These are phyloP conservation scores for Scolanthus callimorphus DNA, from an alignment of 92 coral and sea anemone species.

Conservation along the genomic window DNA sequence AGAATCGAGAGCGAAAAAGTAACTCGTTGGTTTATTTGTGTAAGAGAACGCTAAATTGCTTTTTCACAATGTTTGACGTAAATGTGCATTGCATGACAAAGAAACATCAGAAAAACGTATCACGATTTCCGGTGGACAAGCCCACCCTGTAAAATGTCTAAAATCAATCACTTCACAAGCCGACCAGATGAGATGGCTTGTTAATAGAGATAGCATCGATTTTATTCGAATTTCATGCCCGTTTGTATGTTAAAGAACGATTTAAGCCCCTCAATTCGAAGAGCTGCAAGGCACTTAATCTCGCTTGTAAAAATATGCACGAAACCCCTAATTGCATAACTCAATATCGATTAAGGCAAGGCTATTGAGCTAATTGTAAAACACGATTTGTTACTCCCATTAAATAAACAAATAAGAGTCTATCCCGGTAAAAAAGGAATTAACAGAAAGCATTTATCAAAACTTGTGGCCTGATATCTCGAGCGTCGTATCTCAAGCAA, in stretches of 20 bases:
- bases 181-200: background rate
- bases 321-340: background rate
- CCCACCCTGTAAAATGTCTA: background rate
- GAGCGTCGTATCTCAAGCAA: no score
- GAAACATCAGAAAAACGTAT: background rate
- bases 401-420: conserved; percentile 2
- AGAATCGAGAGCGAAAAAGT: no score
- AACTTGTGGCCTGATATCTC: no score
- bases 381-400: background rate
- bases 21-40: no score
- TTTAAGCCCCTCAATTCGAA: no score
- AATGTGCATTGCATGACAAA: background rate
- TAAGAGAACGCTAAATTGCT: no score
- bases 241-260: no score
- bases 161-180: background rate
- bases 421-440: background rate
- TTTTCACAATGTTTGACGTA: no score
- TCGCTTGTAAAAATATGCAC: no score
- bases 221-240: no score
- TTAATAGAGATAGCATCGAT: no score
- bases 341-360: background rate
- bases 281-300: no score
- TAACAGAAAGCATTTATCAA: background rate
- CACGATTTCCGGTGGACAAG: background rate
- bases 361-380: background rate